A percentile compares a stretch with the other conserved stretches of the same genome.
Conservation (phyloP, 2,797 vertebrate species). For the Acanthurus tractus region DNA sequence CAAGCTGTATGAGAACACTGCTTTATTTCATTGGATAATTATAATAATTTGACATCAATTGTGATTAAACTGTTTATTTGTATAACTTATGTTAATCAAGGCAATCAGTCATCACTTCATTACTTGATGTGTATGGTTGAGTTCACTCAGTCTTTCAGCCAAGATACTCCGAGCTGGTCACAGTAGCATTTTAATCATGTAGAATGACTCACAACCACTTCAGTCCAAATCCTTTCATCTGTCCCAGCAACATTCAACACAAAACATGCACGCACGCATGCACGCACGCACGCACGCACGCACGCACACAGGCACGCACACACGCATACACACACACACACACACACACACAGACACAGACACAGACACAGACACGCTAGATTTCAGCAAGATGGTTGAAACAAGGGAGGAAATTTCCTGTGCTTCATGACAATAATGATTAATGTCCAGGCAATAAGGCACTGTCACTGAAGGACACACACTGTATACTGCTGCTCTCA, state of each 20-base stretch:
- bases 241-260: slow-evolving; percentile 53
- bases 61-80: slow-evolving; percentile 75
- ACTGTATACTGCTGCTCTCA: slow-evolving; percentile 67
- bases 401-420: slow-evolving; percentile 64
- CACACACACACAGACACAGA: background rate
- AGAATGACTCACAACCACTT: slow-evolving; percentile 78
- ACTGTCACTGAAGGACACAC: slow-evolving; percentile 78
- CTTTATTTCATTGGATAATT: slow-evolving; percentile 57
- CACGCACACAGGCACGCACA: background rate
- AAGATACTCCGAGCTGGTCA: slow-evolving; percentile 73
- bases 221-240: slow-evolving; percentile 74
- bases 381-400: slow-evolving; percentile 52
- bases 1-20: slow-evolving; percentile 34
- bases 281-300: background rate
- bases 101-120: slow-evolving; percentile 74
- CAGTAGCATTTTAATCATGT: slow-evolving; percentile 78
- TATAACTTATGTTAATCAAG: slow-evolving; percentile 73
- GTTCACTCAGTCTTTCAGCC: slow-evolving; percentile 69
- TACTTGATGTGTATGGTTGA: slow-evolving; percentile 61
- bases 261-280: slow-evolving; percentile 3
- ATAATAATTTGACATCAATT: slow-evolving; percentile 69
- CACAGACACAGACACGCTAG: slow-evolving; percentile 4
- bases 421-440: slow-evolving; percentile 81
- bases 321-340: background rate
- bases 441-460: slow-evolving; percentile 81